A percentile compares a stretch with the other conserved stretches of the same genome.
Conservation (phyloP, 2,113 vertebrate species). For the Oceanites oceanicus region DNA sequence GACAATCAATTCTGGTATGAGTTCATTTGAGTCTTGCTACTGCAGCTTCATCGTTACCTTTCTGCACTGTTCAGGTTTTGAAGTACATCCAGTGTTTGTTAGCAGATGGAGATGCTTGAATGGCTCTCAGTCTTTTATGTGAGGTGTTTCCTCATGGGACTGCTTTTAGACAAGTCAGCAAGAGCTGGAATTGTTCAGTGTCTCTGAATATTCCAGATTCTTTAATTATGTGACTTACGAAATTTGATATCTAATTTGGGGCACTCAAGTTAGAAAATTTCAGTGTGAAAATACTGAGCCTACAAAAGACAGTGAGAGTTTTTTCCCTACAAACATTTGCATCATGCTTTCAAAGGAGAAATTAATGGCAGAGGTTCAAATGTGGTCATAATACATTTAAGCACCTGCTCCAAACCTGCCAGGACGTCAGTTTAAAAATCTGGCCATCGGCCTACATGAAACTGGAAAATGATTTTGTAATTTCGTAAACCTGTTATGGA, state of each 20-base stretch:
- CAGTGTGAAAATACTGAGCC: background rate
- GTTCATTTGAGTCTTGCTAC: background rate
- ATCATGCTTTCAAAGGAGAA: background rate
- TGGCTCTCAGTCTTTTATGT: background rate
- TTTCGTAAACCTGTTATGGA: background rate
- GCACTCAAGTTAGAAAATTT: background rate
- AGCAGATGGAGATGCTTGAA: background rate
- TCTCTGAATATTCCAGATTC: background rate
- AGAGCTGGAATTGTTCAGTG: background rate
- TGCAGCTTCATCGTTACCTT: accelerated
- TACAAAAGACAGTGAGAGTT: background rate
- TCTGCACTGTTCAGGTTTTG: background rate
- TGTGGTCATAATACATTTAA: background rate
- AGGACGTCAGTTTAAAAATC: background rate
- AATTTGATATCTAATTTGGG: background rate
- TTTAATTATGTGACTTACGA: background rate
- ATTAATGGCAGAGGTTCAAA: background rate
- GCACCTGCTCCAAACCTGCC: background rate
- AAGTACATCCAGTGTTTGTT: background rate
- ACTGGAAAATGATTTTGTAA: background rate
- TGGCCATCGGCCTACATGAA: background rate
- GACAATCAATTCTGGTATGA: background rate
- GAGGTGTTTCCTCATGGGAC: background rate
- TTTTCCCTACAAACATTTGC: background rate
- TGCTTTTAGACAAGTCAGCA: background rate